Percentiles rank a stretch among this genome's conserved stretches.
These are phyloP conservation scores for Epizoanthus rinbou DNA, from an alignment of 92 coral and sea anemone species.

Conservation along the genomic window DNA sequence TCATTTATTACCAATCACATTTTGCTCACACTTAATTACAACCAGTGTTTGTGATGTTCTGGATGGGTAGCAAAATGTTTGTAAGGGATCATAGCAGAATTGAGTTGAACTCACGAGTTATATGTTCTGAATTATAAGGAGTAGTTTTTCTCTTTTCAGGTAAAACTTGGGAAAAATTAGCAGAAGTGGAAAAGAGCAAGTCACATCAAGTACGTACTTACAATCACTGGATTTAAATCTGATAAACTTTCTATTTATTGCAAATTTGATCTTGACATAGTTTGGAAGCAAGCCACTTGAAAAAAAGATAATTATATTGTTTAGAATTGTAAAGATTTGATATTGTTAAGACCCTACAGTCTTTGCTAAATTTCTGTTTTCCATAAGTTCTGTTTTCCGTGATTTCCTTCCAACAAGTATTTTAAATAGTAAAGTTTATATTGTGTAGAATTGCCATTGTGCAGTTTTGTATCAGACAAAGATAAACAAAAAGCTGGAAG, in stretches of 20 bases:
- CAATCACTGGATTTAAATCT: not conserved
- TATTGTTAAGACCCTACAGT: too few species aligned
- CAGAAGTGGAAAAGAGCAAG: constrained; percentile 87
- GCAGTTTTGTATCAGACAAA: too few species aligned
- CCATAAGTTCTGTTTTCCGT: too few species aligned
- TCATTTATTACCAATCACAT: not conserved
- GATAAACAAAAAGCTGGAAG: too few species aligned
- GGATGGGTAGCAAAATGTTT: constrained; percentile 27
- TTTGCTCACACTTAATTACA: not conserved
- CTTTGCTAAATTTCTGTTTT: too few species aligned
- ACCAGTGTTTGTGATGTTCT: constrained; percentile 28
- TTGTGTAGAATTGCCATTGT: too few species aligned
- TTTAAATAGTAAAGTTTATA: too few species aligned
- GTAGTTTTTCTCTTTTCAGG: constrained; percentile 68
- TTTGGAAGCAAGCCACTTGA: too few species aligned
- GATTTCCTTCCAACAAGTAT: too few species aligned
- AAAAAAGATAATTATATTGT: too few species aligned
- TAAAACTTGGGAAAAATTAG: constrained; percentile 85
- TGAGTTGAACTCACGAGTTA: not conserved
- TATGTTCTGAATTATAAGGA: constrained; percentile 30
- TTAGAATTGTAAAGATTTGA: too few species aligned
- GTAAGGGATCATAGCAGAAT: not conserved
- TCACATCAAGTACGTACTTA: constrained; percentile 82
- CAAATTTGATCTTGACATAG: not conserved
- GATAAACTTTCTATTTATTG: not conserved